Percentiles rank a stretch among this genome's conserved stretches.
Conservation (phyloP, 2,113 vertebrate species). For the Diglossa brunneiventris region DNA sequence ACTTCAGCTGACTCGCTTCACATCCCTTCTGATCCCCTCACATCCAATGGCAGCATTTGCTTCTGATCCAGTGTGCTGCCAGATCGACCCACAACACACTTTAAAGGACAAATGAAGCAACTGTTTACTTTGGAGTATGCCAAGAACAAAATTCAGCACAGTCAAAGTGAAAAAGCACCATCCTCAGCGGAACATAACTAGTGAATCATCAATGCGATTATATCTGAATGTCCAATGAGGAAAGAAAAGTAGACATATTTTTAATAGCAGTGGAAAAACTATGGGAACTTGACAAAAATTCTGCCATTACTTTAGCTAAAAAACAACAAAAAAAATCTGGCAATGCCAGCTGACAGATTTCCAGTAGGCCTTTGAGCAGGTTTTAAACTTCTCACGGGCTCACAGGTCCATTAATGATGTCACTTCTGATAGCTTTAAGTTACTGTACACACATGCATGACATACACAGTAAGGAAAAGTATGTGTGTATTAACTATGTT, state of each 20-base stretch:
- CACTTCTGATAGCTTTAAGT: background rate
- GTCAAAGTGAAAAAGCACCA: background rate
- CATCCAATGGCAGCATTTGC: conserved; percentile 4
- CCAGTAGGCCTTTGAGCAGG: background rate
- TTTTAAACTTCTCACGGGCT: background rate
- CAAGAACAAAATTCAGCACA: conserved; percentile 31
- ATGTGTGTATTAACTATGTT: background rate
- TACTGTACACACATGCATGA: background rate
- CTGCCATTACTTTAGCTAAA: background rate
- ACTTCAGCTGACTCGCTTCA: background rate
- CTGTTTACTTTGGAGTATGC: conserved; percentile 29
- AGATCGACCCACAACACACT: background rate
- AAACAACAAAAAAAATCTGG: background rate
- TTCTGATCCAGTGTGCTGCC: background rate
- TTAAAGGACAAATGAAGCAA: conserved; percentile 35
- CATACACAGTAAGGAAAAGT: background rate
- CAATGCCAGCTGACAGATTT: background rate
- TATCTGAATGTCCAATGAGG: background rate
- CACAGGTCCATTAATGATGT: background rate
- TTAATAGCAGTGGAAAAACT: background rate
- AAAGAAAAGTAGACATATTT: background rate
- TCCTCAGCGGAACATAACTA: background rate
- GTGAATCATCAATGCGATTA: background rate
- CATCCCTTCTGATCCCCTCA: background rate
- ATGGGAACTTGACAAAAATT: background rate